Evolutionary conservation across 2,797 vertebrate species (phyloP), one percentile per base, ranked within the genome.

Genomic region (Orientallactaga sibirica): DNA sequence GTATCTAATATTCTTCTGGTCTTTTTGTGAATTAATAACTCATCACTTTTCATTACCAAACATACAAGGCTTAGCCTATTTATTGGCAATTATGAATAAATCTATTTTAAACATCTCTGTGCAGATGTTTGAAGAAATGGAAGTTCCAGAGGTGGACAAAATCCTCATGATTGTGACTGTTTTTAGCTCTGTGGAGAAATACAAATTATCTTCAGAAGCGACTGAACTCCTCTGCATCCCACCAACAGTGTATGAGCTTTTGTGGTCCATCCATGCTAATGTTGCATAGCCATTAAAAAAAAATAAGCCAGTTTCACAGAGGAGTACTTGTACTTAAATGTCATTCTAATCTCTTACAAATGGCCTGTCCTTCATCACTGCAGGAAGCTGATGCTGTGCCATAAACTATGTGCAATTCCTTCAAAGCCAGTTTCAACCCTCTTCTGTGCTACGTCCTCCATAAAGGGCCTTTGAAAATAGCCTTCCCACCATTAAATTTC

Each of bases 81-180:
- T 79, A 61, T 25, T 82, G 64, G 12, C 11, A 19, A 76, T 78
- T 75, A 89, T 75, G 14, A 93, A 86, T 29, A 86, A 82, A 86
- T 2, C 33, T 79, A 3, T 29, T 58, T 85, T 86, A 70, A 37
- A 25, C 10, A 70, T n/a, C 48, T 61, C 19, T 5, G 2, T 67
- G 15, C 14, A 92, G 55, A 58, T 16, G 55, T 16, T 12, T 58
- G 55, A 14, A 58, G 55, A 10, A 37, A 33, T 70, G 68, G n/a
- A 70, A 70, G 68, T 18, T 70, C 18, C 33, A 22, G 5, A 70
- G 8, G 33, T 82, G 62, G 48, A 48, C 61, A 68, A 75, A 82
- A 86, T 22, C 10, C 22, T 7, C n/a, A 84, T 11, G 48, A 77
- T 25, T 87, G 19, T 68, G 22, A 88, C 11, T 43, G 7, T 37